phyloP scores from a whole-genome alignment of 2,888 invertebrate genomes.

The Itoplectis maculator region DNA sequence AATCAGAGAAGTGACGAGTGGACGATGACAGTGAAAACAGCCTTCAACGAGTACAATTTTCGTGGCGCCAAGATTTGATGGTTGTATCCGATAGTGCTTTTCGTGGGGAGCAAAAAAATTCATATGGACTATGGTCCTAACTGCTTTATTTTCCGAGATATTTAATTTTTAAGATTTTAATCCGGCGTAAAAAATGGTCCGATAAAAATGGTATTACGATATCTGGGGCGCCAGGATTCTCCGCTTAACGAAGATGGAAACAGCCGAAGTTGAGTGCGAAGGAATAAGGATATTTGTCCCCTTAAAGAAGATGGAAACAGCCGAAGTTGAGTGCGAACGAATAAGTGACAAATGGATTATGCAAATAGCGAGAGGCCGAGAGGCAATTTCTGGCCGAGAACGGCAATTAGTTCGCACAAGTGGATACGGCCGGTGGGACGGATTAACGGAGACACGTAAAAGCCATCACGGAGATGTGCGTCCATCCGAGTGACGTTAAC shows the following conservation, averaged over 20 bases:
- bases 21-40: not conserved
- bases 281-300: too few species aligned
- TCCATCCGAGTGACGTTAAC: not conserved
- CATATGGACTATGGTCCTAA: too few species aligned
- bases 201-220: too few species aligned
- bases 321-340: not conserved
- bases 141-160: too few species aligned
- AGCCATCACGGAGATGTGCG: slow-evolving; percentile 1
- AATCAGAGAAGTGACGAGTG: not conserved
- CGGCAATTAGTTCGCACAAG: not conserved
- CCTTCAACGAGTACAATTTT: too few species aligned
- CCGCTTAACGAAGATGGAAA: not conserved
- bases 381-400: not conserved
- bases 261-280: not conserved
- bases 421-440: not conserved
- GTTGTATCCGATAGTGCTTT: too few species aligned
- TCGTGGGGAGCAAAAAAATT: too few species aligned
- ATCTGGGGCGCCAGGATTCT: too few species aligned
- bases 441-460: slow-evolving; percentile 4
- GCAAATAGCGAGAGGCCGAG: not conserved
- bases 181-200: too few species aligned
- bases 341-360: not conserved
- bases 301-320: not conserved
- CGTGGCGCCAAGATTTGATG: too few species aligned
- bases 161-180: too few species aligned